phyloP scores from a whole-genome alignment of 2,888 invertebrate species.

The Drosophila kambysellisi region DNA sequence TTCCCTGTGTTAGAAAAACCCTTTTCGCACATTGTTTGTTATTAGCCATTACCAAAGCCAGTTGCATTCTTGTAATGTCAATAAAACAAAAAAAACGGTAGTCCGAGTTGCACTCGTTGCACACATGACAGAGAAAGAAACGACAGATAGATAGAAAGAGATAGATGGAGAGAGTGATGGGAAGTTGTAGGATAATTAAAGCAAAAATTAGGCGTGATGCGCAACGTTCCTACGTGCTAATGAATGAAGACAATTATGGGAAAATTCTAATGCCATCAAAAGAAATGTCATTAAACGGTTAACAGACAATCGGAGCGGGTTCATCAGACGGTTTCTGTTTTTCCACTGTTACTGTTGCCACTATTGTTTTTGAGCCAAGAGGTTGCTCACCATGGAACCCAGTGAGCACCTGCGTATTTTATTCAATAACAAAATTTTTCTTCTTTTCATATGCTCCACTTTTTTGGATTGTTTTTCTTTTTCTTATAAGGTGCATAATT shows the following conservation, averaged over 20 bases:
- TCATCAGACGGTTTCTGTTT: constrained; percentile 28
- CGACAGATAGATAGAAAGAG: background rate
- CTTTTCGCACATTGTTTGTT: constrained; percentile 11
- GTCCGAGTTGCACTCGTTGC: constrained; percentile 5
- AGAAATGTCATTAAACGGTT: constrained; percentile 75
- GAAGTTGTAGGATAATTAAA: constrained; percentile 62
- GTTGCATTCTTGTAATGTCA: constrained; percentile 1
- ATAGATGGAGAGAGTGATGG: constrained; percentile 18
- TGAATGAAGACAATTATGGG: constrained; percentile 69
- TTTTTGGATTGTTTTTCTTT: constrained; percentile 7
- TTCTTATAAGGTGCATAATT: constrained; percentile 61
- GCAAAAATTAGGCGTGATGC: constrained; percentile 60
- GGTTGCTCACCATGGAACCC: constrained; percentile 40
- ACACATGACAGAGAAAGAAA: background rate
- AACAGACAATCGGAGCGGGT: constrained; percentile 58
- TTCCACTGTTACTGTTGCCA: background rate
- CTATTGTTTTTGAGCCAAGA: constrained; percentile 19
- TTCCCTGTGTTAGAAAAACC: background rate
- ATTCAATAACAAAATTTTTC: constrained; percentile 46
- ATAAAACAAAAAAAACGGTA: constrained; percentile 24
- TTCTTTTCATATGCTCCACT: constrained; percentile 33
- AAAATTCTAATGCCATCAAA: constrained; percentile 71
- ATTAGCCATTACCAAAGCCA: constrained; percentile 4
- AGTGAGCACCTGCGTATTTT: constrained; percentile 51
- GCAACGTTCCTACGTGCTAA: constrained; percentile 37